phyloP scores from a whole-genome alignment of 2,888 invertebrate genomes.

The Cyaniris semiargus region DNA sequence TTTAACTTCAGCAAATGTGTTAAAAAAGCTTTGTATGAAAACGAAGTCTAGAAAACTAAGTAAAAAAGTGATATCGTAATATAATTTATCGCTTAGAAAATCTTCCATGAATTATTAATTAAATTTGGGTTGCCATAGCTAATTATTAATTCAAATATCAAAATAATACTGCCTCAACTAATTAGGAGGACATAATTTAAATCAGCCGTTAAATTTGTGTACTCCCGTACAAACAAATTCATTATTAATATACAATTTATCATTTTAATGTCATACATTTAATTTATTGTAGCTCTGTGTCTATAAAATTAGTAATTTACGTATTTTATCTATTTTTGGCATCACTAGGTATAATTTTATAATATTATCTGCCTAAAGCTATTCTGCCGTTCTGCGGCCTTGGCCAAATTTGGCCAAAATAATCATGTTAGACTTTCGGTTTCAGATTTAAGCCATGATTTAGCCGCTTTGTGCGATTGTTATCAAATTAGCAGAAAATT shows the following conservation, averaged over 20 bases:
- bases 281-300: background rate
- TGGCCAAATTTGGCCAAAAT: no score
- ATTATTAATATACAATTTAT: conserved; percentile 23
- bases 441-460: no score
- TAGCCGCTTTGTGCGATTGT: no score
- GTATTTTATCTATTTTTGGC: background rate
- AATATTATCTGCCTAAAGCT: no score
- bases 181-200: conserved; percentile 25
- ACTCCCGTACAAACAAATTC: conserved; percentile 20
- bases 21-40: no score
- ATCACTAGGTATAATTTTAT: background rate
- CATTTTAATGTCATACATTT: background rate
- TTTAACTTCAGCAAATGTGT: no score
- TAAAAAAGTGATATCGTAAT: background rate
- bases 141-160: conserved; percentile 20
- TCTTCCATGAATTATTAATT: conserved; percentile 1
- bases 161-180: conserved; percentile 19
- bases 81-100: background rate
- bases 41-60: background rate
- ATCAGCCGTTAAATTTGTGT: conserved; percentile 25
- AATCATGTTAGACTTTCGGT: no score
- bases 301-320: background rate
- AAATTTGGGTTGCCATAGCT: background rate
- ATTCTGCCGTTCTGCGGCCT: no score
- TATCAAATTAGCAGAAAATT: no score